Conservation (phyloP, 2,888 invertebrate genomes). For the Macrosiphum euphorbiae region DNA sequence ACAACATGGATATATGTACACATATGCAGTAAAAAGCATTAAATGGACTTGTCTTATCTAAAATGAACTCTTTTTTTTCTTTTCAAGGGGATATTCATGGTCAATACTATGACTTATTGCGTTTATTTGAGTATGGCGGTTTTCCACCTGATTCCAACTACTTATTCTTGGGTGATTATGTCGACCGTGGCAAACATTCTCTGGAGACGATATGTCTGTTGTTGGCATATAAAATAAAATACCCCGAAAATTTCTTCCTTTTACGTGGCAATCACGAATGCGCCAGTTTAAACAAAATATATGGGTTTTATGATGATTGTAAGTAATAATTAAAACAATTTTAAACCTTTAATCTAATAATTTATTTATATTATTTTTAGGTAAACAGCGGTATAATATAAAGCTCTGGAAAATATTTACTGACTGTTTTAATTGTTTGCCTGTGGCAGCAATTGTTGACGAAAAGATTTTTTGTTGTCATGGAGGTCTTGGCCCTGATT, state of each 20-base stretch:
- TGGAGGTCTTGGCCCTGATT: conserved; percentile 89
- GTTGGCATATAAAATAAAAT: conserved; percentile 98
- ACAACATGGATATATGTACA: not conserved
- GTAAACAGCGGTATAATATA: conserved; percentile 91
- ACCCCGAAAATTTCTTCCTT: conserved; percentile 98
- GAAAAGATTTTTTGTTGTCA: conserved; percentile 84
- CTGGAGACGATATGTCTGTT: conserved; percentile 97
- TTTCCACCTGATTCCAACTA: conserved; percentile 98
- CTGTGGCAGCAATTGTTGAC: conserved; percentile 97
- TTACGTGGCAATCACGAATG: conserved; percentile 92
- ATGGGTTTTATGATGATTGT: conserved; percentile 94
- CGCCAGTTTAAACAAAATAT: conserved; percentile 85
- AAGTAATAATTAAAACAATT: conserved; percentile 72
- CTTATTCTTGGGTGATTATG: conserved; percentile 97
- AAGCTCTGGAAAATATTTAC: conserved; percentile 99
- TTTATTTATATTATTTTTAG: conserved; percentile 69
- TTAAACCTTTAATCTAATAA: not conserved
- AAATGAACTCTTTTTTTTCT: not conserved
- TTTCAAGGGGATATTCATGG: conserved; percentile 95
- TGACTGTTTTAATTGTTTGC: conserved; percentile 99
- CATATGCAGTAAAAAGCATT: not conserved
- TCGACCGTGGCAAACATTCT: conserved; percentile 98
- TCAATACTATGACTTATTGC: conserved; percentile 97
- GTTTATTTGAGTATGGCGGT: conserved; percentile 98
- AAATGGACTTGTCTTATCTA: not conserved